A percentile compares a stretch with the other conserved stretches of the same genome.
Evolutionary conservation across 2,888 invertebrate genomes (phyloP).

Genomic region (Timema cristinae): DNA sequence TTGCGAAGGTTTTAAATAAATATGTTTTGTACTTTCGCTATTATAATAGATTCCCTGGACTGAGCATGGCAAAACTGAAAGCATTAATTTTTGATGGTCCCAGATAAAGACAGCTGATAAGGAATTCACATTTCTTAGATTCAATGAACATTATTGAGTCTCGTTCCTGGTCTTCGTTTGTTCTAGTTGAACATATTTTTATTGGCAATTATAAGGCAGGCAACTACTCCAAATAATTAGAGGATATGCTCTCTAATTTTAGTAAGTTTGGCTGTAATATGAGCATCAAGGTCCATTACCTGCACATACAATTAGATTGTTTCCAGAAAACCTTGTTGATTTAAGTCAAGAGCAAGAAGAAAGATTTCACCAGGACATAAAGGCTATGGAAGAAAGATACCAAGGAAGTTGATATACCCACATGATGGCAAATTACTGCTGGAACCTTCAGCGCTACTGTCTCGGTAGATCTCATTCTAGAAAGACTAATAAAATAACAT

Average conservation of each 20-base stretch:
- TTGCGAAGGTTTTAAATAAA: background rate
- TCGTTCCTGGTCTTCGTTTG: constrained; percentile 12
- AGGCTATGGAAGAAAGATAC: too few relatives aligned
- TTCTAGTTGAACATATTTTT: constrained; percentile 24
- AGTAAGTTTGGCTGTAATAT: constrained; percentile 38
- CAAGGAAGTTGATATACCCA: too few relatives aligned
- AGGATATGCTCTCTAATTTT: constrained; percentile 1
- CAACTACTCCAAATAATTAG: background rate
- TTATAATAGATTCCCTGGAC: background rate
- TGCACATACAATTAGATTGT: constrained; percentile 39
- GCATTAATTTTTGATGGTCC: constrained; percentile 2
- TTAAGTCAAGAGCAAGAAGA: constrained; percentile 41
- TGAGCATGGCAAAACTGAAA: background rate
- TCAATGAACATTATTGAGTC: background rate
- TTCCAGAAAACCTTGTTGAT: constrained; percentile 41
- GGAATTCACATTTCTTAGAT: background rate
- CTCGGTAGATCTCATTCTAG: too few relatives aligned
- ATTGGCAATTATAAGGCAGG: constrained; percentile 16
- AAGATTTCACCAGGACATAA: constrained; percentile 10
- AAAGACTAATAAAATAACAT: too few relatives aligned
- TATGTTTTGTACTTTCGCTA: background rate
- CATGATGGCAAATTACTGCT: too few relatives aligned
- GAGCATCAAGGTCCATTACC: constrained; percentile 41
- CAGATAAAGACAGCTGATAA: background rate
- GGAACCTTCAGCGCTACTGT: too few relatives aligned